Conservation (phyloP, 2,797 vertebrate species). For the Cephalopachus bancanus region DNA sequence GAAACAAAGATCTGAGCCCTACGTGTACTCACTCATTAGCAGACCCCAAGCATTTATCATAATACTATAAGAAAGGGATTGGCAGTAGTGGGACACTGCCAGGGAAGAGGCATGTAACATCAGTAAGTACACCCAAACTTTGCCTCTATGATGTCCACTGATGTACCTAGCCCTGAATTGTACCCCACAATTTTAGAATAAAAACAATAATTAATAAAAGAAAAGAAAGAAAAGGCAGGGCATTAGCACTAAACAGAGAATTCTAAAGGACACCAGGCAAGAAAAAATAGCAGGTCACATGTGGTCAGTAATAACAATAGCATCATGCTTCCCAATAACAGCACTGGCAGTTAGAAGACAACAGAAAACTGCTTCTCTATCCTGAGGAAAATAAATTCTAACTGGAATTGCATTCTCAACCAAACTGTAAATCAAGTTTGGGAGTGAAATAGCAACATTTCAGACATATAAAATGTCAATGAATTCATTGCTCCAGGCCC, state of each 20-base stretch:
- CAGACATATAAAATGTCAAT: not conserved
- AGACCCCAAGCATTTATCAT: no score
- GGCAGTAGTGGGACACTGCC: no score
- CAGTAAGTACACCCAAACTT: no score
- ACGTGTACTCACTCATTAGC: no score
- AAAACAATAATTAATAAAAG: no score
- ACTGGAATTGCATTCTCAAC: not conserved
- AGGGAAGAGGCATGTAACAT: no score
- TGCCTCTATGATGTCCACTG: no score
- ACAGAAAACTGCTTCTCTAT: not conserved
- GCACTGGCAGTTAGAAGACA: not conserved
- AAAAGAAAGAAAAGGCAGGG: not conserved
- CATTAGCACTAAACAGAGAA: not conserved
- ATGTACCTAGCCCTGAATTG: no score
- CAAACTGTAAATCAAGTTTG: conserved; percentile 29
- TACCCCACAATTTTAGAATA: no score
- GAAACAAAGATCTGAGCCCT: no score
- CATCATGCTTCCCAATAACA: not conserved
- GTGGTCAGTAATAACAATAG: not conserved
- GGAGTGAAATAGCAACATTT: not conserved
- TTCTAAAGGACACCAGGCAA: not conserved
- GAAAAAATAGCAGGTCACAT: not conserved
- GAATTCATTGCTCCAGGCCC: not conserved
- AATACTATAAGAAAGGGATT: no score
- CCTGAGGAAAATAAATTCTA: conserved; percentile 2